Percentiles rank a stretch among this genome's conserved stretches.
phyloP scores from a whole-genome alignment of 2,113 vertebrate species.

The Ceyx margarethae region DNA sequence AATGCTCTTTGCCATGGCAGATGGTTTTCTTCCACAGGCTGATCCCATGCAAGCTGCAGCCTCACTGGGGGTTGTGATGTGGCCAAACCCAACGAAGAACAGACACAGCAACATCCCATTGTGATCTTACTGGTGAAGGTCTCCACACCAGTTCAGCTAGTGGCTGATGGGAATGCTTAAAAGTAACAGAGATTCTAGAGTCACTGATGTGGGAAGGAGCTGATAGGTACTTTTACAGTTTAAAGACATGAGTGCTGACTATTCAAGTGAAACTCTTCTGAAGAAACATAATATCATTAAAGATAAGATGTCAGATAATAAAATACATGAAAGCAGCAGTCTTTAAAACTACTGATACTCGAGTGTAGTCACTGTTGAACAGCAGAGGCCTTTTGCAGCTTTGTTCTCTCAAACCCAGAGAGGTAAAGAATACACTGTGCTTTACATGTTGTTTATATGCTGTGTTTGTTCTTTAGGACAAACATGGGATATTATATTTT shows the following conservation, averaged over 20 bases:
- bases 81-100: not conserved
- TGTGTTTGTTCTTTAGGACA: not conserved
- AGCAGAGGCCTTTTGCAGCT: slow-evolving; percentile 7
- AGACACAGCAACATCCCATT: not conserved
- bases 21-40: not conserved
- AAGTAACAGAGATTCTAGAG: not conserved
- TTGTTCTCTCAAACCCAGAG: not conserved
- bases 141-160: not conserved
- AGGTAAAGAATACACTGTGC: not conserved
- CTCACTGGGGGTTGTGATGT: not conserved
- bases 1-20: not conserved
- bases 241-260: not conserved
- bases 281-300: not conserved
- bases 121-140: not conserved
- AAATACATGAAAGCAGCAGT: not conserved
- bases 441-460: not conserved
- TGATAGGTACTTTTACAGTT: not conserved
- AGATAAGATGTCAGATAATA: not conserved
- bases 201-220: not conserved
- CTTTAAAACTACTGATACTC: not conserved
- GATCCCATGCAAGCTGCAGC: not conserved
- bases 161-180: not conserved
- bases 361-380: not conserved
- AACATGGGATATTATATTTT: not conserved
- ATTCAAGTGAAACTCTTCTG: not conserved